A percentile compares a stretch with the other conserved stretches of the same genome.
phyloP scores from a whole-genome alignment of 1,140 invertebrate species.

The Trinorchestia longiramus region DNA sequence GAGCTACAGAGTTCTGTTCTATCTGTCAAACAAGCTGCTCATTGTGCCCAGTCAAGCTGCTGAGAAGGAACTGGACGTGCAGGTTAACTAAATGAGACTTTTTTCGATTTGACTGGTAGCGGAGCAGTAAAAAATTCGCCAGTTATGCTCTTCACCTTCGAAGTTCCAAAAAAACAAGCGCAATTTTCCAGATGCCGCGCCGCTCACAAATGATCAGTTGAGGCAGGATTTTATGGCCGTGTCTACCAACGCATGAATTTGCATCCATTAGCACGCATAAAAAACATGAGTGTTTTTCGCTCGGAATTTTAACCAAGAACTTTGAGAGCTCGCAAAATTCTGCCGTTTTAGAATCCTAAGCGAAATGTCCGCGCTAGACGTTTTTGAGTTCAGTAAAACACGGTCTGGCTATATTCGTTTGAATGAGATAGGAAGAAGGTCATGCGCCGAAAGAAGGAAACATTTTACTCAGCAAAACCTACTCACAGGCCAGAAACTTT shows the following conservation, averaged over 20 bases:
- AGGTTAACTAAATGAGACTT: not conserved
- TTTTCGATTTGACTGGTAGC: not conserved
- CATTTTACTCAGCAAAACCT: not conserved
- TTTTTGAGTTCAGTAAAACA: not conserved
- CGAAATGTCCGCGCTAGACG: not conserved
- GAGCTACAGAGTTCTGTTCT: too few relatives aligned
- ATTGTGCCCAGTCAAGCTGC: not conserved
- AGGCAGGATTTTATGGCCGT: not conserved
- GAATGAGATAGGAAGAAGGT: constrained; percentile 18
- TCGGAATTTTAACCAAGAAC: constrained; percentile 17
- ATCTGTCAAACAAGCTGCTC: not conserved
- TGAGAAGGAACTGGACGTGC: not conserved
- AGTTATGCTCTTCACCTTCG: not conserved
- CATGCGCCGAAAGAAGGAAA: not conserved
- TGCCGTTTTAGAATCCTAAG: not conserved
- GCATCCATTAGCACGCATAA: constrained; percentile 22
- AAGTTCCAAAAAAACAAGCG: not conserved
- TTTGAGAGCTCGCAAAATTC: constrained; percentile 13
- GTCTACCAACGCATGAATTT: constrained; percentile 27
- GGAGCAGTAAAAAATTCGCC: not conserved
- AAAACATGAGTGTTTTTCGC: constrained; percentile 28
- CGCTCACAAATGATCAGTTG: constrained; percentile 31
- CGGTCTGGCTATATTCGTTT: not conserved
- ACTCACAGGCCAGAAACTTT: not conserved
- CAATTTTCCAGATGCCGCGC: constrained; percentile 27